phyloP scores from a whole-genome alignment of 2,113 vertebrate genomes.

The Tyrannus savana region DNA sequence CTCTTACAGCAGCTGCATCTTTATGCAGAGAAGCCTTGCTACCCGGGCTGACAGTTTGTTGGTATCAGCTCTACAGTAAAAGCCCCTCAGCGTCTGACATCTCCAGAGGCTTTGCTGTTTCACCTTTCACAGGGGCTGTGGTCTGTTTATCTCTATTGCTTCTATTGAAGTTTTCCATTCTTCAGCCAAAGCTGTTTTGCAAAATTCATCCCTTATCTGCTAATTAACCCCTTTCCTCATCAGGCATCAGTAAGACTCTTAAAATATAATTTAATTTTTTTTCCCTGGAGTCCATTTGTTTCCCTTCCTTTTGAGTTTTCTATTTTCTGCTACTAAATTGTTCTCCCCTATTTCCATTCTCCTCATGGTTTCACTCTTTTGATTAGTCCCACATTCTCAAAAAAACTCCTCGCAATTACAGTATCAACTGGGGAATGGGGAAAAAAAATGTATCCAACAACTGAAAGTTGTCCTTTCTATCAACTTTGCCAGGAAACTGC shows the following conservation, averaged over 20 bases:
- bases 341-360: not conserved
- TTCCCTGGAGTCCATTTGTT: not conserved
- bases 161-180: not conserved
- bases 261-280: not conserved
- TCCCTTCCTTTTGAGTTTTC: not conserved
- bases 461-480: constrained; percentile 14
- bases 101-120: not conserved
- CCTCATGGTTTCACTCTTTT: not conserved
- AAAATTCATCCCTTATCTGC: constrained; percentile 16
- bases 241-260: not conserved
- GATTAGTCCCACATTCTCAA: not conserved
- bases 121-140: not conserved
- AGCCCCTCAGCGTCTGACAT: not conserved
- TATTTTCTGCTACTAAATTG: not conserved
- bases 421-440: not conserved
- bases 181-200: not conserved
- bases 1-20: not conserved
- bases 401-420: not conserved
- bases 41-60: not conserved
- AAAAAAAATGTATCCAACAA: not conserved
- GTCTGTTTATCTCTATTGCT: not conserved
- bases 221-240: constrained; percentile 49
- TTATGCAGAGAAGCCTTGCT: not conserved
- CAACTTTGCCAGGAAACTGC: not conserved
- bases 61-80: not conserved